phyloP scores from a whole-genome alignment of 2,888 invertebrate species.

The Chromoteleia sp. region DNA sequence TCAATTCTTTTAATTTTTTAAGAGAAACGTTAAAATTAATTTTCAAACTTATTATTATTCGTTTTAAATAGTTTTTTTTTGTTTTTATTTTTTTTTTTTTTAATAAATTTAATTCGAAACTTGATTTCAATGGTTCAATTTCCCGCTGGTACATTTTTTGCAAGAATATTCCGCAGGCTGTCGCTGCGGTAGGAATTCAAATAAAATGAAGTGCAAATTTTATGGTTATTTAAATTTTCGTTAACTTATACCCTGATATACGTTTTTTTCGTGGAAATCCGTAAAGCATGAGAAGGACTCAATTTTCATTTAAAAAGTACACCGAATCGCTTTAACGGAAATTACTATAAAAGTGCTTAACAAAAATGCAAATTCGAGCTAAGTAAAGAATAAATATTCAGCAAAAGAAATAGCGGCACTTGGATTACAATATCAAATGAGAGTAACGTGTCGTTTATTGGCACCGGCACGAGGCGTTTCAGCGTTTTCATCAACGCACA shows the following conservation, averaged over 20 bases:
- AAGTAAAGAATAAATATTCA: conserved; percentile 67
- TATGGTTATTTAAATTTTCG: conserved; percentile 47
- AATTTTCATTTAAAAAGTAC: conserved; percentile 56
- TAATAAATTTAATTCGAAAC: too few relatives aligned
- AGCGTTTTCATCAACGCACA: conserved; percentile 65
- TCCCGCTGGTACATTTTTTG: too few relatives aligned
- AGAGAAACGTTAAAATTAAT: too few relatives aligned
- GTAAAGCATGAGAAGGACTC: conserved; percentile 18
- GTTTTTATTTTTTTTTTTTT: too few relatives aligned
- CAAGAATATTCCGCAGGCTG: background rate
- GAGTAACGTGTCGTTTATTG: conserved; percentile 67
- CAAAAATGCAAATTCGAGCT: conserved; percentile 61
- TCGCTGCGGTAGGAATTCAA: conserved; percentile 11
- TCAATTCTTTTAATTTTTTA: too few relatives aligned
- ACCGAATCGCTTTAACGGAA: conserved; percentile 60
- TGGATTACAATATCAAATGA: conserved; percentile 65
- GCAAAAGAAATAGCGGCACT: conserved; percentile 53
- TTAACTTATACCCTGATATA: conserved; percentile 11
- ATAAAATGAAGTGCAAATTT: conserved; percentile 17
- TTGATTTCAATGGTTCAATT: too few relatives aligned
- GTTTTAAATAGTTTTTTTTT: too few relatives aligned
- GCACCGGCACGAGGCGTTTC: conserved; percentile 58
- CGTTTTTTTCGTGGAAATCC: conserved; percentile 18
- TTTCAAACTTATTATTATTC: too few relatives aligned
- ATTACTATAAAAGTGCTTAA: conserved; percentile 53